Conservation (phyloP, 1,140 invertebrate species). For the Aleiodes sp. region DNA sequence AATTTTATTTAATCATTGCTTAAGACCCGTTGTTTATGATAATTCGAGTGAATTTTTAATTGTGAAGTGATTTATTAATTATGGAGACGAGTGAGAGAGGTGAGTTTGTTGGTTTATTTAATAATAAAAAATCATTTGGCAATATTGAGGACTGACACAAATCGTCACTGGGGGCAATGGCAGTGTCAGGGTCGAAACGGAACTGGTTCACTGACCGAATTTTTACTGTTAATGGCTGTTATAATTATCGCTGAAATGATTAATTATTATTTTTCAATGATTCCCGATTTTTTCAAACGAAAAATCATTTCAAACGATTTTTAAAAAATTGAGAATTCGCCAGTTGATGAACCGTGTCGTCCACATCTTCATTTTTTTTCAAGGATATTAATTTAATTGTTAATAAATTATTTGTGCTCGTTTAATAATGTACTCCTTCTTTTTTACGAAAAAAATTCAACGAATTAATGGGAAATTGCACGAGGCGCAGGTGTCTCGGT, state of each 20-base stretch:
- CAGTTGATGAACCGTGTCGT: too few relatives aligned
- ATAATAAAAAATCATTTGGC: constrained; percentile 34
- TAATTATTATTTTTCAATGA: constrained; percentile 39
- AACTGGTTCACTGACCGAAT: constrained; percentile 64
- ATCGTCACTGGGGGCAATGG: constrained; percentile 60
- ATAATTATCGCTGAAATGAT: neutral
- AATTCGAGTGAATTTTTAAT: neutral
- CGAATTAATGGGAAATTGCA: too few relatives aligned
- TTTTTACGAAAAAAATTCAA: too few relatives aligned
- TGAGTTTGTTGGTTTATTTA: constrained; percentile 44
- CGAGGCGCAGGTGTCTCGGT: too few relatives aligned
- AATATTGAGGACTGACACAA: constrained; percentile 57
- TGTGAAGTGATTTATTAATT: neutral
- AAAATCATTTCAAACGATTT: too few relatives aligned
- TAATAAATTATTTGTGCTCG: too few relatives aligned
- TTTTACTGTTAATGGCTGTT: constrained; percentile 23
- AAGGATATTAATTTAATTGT: too few relatives aligned
- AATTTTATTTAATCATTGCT: neutral
- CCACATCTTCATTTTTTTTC: too few relatives aligned
- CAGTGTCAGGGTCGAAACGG: constrained; percentile 65
- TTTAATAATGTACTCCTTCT: too few relatives aligned
- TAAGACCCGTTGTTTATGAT: neutral
- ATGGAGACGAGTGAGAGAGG: constrained; percentile 63
- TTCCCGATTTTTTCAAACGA: neutral
- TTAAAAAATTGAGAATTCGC: too few relatives aligned